Percentiles rank a stretch among this genome's conserved stretches.
Evolutionary conservation across 1,140 invertebrate species (phyloP).

Genomic region (Caenorhabditis remanei): DNA sequence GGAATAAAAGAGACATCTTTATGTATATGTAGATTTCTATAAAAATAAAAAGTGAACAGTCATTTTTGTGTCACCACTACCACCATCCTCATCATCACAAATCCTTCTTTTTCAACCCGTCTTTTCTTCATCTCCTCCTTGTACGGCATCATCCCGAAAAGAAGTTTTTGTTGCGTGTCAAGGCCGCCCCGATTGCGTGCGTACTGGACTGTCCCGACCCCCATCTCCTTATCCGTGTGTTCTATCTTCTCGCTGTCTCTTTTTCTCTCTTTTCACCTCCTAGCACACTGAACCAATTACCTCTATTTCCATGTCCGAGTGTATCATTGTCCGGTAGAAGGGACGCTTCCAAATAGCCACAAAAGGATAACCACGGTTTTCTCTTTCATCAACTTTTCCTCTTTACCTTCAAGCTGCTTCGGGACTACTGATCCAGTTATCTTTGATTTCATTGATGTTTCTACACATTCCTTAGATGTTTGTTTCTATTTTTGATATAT

Average conservation of each 20-base stretch:
- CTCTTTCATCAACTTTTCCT: background rate
- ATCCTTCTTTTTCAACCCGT: conserved; percentile 23
- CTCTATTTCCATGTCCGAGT: conserved; percentile 37
- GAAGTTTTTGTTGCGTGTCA: conserved; percentile 51
- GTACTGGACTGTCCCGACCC: background rate
- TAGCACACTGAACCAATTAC: conserved; percentile 41
- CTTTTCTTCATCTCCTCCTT: conserved; percentile 43
- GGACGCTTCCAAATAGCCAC: background rate
- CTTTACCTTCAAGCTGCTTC: conserved; percentile 7
- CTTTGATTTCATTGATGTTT: background rate
- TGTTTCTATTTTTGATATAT: background rate
- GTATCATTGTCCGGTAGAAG: conserved; percentile 22
- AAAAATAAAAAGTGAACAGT: conserved; percentile 50
- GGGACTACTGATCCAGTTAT: conserved; percentile 26
- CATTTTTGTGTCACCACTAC: conserved; percentile 34
- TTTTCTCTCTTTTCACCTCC: conserved; percentile 33
- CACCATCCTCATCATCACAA: conserved; percentile 2
- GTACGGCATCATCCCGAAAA: conserved; percentile 51
- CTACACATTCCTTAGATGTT: conserved; percentile 6
- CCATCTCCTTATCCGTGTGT: conserved; percentile 23
- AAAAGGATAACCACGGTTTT: background rate
- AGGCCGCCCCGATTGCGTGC: conserved; percentile 27
- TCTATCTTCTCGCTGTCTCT: conserved; percentile 43
- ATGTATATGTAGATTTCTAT: conserved; percentile 42
- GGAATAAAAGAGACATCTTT: background rate